Percentiles rank a stretch among this genome's conserved stretches.
Evolutionary conservation across 1,140 invertebrate genomes (phyloP).

Genomic region (Octopus sinensis): DNA sequence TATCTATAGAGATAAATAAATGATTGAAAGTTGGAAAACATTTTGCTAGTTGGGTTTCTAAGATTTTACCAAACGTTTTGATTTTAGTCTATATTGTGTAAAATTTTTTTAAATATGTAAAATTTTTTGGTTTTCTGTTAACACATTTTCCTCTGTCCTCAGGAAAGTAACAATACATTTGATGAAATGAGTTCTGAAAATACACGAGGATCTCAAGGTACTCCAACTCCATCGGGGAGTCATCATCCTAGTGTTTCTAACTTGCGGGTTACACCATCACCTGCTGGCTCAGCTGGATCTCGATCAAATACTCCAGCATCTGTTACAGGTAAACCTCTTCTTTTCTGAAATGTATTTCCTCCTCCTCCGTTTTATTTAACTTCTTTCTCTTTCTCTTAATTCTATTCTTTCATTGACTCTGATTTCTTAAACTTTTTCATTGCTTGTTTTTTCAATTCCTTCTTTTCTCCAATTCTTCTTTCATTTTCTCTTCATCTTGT

Average conservation of each 20-base stretch:
- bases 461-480: too few relatives aligned
- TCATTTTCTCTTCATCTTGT: too few relatives aligned
- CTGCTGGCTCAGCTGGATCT: slow-evolving; percentile 86
- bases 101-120: not conserved
- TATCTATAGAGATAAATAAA: too few relatives aligned
- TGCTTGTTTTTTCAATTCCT: too few relatives aligned
- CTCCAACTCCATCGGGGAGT: slow-evolving; percentile 53
- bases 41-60: not conserved
- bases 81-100: not conserved
- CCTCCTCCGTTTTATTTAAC: too few relatives aligned
- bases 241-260: slow-evolving; percentile 39
- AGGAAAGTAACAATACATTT: slow-evolving; percentile 13
- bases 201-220: slow-evolving; percentile 19
- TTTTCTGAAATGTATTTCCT: too few relatives aligned
- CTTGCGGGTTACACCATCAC: slow-evolving; percentile 87
- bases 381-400: too few relatives aligned
- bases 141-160: not conserved
- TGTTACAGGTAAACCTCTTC: slow-evolving; percentile 63
- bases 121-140: not conserved
- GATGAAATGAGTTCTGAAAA: slow-evolving; percentile 21
- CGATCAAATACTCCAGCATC: slow-evolving; percentile 94
- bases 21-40: too few relatives aligned
- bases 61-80: not conserved
- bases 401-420: too few relatives aligned
- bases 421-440: too few relatives aligned